Percentiles rank a stretch among this genome's conserved stretches.
These are phyloP conservation scores for Ormyrus thymus DNA, from an alignment of 2,888 invertebrate genomes.

Conservation along the genomic window DNA sequence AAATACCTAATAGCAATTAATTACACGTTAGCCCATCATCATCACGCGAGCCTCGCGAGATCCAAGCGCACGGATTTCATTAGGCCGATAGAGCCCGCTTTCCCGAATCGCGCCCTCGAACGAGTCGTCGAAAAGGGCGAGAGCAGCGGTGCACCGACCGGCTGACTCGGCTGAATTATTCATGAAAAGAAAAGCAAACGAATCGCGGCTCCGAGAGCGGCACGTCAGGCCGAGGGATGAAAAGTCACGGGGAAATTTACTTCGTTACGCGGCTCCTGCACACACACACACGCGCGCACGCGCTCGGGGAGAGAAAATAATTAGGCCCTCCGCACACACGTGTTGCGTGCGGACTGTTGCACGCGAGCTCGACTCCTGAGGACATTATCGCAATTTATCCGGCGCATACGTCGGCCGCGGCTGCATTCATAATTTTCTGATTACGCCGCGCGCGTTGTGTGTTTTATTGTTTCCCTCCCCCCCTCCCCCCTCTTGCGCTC, in stretches of 20 bases:
- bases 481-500: no score
- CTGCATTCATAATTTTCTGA: slow-evolving; percentile 43
- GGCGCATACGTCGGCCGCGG: neutral
- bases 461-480: no score
- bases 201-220: neutral
- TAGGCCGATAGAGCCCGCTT: no score
- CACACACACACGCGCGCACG: slow-evolving; percentile 23
- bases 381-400: slow-evolving; percentile 45
- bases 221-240: slow-evolving; percentile 18
- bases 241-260: slow-evolving; percentile 28
- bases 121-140: slow-evolving; percentile 18
- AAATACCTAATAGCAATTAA: no score
- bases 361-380: neutral
- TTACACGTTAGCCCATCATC: no score
- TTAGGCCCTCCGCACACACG: slow-evolving; percentile 64
- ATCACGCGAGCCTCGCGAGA: no score
- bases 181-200: slow-evolving; percentile 22
- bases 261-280: slow-evolving; percentile 39
- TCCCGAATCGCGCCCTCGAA: neutral
- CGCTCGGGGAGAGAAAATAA: slow-evolving; percentile 64
- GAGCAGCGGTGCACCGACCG: neutral
- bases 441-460: neutral
- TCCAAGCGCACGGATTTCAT: no score
- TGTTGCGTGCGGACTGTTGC: slow-evolving; percentile 64
- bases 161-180: slow-evolving; percentile 36